Evolutionary conservation across 2,113 vertebrate genomes (phyloP).

Genomic region (Atherinomorus stipes): DNA sequence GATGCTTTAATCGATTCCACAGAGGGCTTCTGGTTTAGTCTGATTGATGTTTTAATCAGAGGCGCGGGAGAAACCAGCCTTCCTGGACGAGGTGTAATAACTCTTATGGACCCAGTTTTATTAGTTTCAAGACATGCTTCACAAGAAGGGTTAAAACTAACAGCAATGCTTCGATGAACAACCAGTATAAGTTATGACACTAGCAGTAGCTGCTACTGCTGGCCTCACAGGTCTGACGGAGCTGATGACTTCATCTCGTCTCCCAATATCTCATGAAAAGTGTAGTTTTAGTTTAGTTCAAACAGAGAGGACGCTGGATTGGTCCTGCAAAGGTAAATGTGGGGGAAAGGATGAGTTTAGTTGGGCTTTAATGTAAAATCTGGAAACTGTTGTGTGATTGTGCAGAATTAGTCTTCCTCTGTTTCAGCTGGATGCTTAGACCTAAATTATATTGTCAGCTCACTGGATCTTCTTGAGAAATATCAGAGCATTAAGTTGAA

Average conservation of each 20-base stretch:
- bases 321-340: slow-evolving; percentile 4
- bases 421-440: slow-evolving; percentile 3
- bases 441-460: neutral
- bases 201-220: neutral
- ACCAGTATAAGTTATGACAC: neutral
- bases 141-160: slow-evolving; percentile 1
- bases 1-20: slow-evolving; percentile 72
- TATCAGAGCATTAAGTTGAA: neutral
- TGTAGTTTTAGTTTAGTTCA: neutral
- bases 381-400: slow-evolving; percentile 17
- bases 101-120: slow-evolving; percentile 27
- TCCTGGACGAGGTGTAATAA: slow-evolving; percentile 43
- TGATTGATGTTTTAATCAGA: slow-evolving; percentile 78
- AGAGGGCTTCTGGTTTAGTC: slow-evolving; percentile 43
- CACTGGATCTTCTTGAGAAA: neutral
- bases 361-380: slow-evolving; percentile 32
- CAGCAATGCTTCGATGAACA: slow-evolving; percentile 2
- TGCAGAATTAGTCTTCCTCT: neutral
- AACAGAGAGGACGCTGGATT: neutral
- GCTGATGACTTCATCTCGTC: neutral
- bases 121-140: neutral
- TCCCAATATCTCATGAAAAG: neutral
- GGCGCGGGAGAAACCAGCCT: slow-evolving; percentile 34
- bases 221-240: neutral
- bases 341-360: slow-evolving; percentile 32